These are phyloP conservation scores for Chouioia cunea DNA, from an alignment of 2,888 invertebrate species.

Conservation along the genomic window DNA sequence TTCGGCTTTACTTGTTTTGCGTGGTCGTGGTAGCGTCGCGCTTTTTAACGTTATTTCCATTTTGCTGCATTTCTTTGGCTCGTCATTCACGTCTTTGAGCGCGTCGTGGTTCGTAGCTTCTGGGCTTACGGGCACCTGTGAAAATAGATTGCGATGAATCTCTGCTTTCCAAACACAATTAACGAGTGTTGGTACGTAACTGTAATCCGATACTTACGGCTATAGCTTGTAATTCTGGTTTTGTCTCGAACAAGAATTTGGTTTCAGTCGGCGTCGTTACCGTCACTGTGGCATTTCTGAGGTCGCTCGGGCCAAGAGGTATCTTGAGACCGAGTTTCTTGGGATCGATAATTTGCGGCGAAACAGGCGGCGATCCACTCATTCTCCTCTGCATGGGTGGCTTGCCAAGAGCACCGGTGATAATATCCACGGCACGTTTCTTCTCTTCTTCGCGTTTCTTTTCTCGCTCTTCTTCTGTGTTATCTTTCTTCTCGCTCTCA, in stretches of 20 bases:
- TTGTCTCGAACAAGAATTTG: slow-evolving; percentile 60
- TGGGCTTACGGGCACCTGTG: slow-evolving; percentile 51
- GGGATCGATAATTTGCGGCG: slow-evolving; percentile 61
- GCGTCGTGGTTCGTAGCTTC: slow-evolving; percentile 50
- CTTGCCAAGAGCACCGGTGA: slow-evolving; percentile 63
- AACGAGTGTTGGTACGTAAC: neutral
- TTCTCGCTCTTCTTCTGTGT: slow-evolving; percentile 49
- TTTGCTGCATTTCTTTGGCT: slow-evolving; percentile 72
- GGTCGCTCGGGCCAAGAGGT: slow-evolving; percentile 64
- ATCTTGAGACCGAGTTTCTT: slow-evolving; percentile 63
- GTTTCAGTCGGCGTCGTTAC: slow-evolving; percentile 66
- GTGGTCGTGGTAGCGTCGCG: slow-evolving; percentile 74
- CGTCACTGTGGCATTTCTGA: slow-evolving; percentile 64
- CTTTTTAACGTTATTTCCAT: slow-evolving; percentile 78
- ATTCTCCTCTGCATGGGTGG: slow-evolving; percentile 57
- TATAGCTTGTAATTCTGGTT: slow-evolving; percentile 53
- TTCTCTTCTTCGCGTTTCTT: slow-evolving; percentile 60
- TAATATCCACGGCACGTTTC: slow-evolving; percentile 63
- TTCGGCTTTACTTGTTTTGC: slow-evolving; percentile 76
- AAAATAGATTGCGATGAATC: neutral
- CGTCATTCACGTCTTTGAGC: slow-evolving; percentile 51
- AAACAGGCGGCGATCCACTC: slow-evolving; percentile 62
- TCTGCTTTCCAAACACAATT: neutral
- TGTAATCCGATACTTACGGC: slow-evolving; percentile 50
- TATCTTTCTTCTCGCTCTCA: slow-evolving; percentile 53